Conservation (phyloP, 2,797 vertebrate genomes). For the Crax fasciolata region DNA sequence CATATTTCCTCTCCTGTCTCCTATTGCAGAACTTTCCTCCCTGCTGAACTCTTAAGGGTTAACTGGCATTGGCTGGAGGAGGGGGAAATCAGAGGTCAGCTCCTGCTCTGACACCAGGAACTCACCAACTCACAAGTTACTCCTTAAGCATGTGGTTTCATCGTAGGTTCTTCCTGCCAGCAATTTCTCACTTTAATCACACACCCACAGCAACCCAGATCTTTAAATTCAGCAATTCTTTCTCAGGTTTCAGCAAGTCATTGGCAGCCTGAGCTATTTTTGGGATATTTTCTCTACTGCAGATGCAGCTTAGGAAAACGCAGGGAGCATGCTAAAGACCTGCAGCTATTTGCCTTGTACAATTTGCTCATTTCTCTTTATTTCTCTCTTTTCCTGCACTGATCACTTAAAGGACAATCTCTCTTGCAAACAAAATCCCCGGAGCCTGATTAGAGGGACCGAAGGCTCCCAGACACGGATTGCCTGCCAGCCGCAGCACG, state of each 20-base stretch:
- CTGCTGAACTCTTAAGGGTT: conserved; percentile 61
- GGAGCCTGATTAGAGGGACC: conserved; percentile 78
- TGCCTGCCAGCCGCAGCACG: conserved; percentile 80
- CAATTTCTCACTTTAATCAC: conserved; percentile 82
- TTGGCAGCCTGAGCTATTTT: conserved; percentile 87
- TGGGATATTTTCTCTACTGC: conserved; percentile 85
- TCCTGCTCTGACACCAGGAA: conserved; percentile 43
- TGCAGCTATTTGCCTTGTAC: conserved; percentile 81
- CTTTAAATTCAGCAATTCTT: conserved; percentile 86
- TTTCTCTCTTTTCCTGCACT: conserved; percentile 77
- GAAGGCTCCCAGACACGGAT: conserved; percentile 80
- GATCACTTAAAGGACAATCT: conserved; percentile 78
- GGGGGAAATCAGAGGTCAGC: conserved; percentile 69
- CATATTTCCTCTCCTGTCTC: neutral
- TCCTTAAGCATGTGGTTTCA: conserved; percentile 77
- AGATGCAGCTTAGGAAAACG: conserved; percentile 85
- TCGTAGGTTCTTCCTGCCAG: conserved; percentile 78
- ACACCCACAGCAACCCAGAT: conserved; percentile 85
- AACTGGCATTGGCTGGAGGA: conserved; percentile 50
- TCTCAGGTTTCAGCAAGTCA: conserved; percentile 86
- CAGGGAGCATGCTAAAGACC: conserved; percentile 84
- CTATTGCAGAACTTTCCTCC: conserved; percentile 24
- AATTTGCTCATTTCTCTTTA: conserved; percentile 73
- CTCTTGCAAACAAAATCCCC: conserved; percentile 80
- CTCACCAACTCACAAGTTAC: conserved; percentile 68